phyloP scores from a whole-genome alignment of 2,888 invertebrate genomes.

The Rhagium mordax region DNA sequence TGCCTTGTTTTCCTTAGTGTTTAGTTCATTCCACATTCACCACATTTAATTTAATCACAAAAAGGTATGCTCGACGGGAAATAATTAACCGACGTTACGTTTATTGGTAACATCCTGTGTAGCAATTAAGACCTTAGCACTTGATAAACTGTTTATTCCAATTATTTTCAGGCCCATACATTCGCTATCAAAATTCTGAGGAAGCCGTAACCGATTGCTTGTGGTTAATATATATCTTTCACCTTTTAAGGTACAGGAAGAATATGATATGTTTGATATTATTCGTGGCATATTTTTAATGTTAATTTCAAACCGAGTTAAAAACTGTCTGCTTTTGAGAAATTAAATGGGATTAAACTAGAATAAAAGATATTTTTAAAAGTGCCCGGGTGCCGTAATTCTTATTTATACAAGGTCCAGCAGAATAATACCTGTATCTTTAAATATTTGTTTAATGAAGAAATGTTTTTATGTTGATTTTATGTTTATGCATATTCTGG shows the following conservation, averaged over 20 bases:
- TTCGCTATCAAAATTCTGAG: slow-evolving; percentile 6
- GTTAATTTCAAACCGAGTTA: too few relatives aligned
- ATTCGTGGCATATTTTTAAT: too few relatives aligned
- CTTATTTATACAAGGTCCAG: too few relatives aligned
- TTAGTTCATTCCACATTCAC: slow-evolving; percentile 23
- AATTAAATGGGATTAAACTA: too few relatives aligned
- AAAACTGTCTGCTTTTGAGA: too few relatives aligned
- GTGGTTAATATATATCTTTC: neutral
- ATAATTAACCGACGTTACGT: slow-evolving; percentile 59
- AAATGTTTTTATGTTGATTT: too few relatives aligned
- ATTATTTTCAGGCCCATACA: slow-evolving; percentile 21
- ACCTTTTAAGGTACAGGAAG: neutral
- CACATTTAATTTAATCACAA: slow-evolving; percentile 52
- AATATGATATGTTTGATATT: too few relatives aligned
- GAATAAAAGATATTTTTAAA: too few relatives aligned
- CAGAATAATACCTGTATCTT: too few relatives aligned
- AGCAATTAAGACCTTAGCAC: slow-evolving; percentile 52
- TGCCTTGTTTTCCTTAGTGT: slow-evolving; percentile 24
- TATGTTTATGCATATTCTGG: too few relatives aligned
- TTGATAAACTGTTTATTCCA: slow-evolving; percentile 45
- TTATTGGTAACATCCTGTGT: slow-evolving; percentile 59
- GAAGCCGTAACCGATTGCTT: neutral
- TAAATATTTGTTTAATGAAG: too few relatives aligned
- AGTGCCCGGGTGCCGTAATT: too few relatives aligned
- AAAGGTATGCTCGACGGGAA: slow-evolving; percentile 57